Percentiles rank a stretch among this genome's conserved stretches.
Evolutionary conservation across 2,113 vertebrate species (phyloP).

Genomic region (Zosterops pallidus): DNA sequence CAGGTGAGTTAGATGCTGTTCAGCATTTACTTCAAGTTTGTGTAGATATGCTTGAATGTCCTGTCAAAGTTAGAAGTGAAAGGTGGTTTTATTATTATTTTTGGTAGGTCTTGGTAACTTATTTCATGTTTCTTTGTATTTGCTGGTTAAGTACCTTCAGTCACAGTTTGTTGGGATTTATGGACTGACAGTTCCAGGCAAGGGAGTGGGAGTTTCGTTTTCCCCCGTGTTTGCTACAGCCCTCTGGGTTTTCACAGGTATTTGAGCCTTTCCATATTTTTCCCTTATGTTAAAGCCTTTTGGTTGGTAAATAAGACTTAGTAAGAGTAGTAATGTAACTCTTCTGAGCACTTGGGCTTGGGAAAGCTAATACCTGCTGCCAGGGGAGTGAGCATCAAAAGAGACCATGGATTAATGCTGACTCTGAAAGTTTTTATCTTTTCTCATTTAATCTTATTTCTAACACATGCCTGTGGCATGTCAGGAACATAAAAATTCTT

Average conservation of each 20-base stretch:
- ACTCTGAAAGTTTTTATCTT: not conserved
- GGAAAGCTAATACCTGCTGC: not conserved
- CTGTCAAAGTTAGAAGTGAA: not conserved
- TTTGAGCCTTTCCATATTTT: not conserved
- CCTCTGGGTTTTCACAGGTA: not conserved
- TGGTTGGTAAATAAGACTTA: not conserved
- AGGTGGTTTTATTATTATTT: not conserved
- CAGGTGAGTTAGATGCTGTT: not conserved
- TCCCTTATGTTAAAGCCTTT: not conserved
- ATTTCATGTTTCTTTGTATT: not conserved
- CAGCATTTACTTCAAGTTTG: not conserved
- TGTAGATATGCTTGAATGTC: not conserved
- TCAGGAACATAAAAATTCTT: not conserved
- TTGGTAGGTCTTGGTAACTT: constrained; percentile 34
- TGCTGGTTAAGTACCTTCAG: not conserved
- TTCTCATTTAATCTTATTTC: not conserved
- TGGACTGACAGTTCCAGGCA: not conserved
- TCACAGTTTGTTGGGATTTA: not conserved
- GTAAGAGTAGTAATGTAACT: not conserved
- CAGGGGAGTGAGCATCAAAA: not conserved
- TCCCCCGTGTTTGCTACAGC: not conserved
- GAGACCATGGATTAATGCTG: not conserved
- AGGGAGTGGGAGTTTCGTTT: not conserved
- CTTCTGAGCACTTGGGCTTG: not conserved
- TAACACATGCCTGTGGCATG: not conserved